Evolutionary conservation across 2,797 vertebrate genomes (phyloP), one percentile per base, ranked within the genome.

Genomic region (Anolis apletophallus): DNA sequence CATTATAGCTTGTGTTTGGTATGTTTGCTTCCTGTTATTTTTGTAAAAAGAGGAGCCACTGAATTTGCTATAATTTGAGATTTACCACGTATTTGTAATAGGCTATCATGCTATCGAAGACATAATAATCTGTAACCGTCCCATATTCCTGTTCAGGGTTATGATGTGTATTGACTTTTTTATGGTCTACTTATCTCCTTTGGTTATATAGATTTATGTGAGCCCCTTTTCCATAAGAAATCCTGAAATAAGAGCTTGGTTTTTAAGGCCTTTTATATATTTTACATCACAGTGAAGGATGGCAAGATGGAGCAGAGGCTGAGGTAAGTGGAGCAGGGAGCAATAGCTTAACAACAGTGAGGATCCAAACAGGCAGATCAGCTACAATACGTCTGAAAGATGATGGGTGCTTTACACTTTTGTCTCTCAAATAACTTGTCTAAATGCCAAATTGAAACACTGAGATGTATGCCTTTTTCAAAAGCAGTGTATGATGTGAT

Each of bases 151-250:
- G 78, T 88, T 88, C 88, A 85, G 67, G 61, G 67, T 94, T 93
- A 93, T 91, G 88, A 93, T 92, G 86, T 93, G 79, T 94, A 93
- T 92, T 93, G 93, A 93, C 84, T 90, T 94, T 88, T 95, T 95
- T 94, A 95, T 87, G 90, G 92, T 93, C 85, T 92, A 88, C 92
- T 94, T 94, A 93, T 92, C 88, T 95, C 79, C 91, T 88, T 23
- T 92, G 79, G 29, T 90, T 93, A 89, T 87, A 93, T 10, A 90
- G 90, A 95, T 92, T 94, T 95, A 95, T 92, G 75, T 91, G 71
- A 74, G 91, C 85, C 54, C 72, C 40, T 94, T 84, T 91, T 88
- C 88, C 54, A 79, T 80, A 72, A 79, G 92, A 91, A 90, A 88
- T 93, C 34, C 75, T 87, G 75, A 94, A 94, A 93, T 86, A 89